Evolutionary conservation across 92 coral and sea anemone species (phyloP), one percentile per base, ranked within the genome.

Genomic region (Pocillopora grandis): DNA sequence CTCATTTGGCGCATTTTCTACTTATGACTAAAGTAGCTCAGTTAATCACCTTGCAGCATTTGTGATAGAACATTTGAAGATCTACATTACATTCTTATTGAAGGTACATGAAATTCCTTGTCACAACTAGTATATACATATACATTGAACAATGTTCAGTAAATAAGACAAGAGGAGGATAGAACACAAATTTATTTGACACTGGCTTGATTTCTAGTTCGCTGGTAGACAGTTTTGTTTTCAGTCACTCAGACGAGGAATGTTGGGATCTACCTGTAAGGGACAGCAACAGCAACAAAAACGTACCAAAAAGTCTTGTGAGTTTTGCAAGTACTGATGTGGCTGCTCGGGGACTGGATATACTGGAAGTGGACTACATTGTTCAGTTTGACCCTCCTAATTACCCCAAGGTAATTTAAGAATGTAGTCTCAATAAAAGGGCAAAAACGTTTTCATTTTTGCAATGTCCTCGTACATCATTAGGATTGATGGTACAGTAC

Each of bases 241-340:
- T 94, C 99, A 48, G 99, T 98, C 62, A 96, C 99, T 56, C 97
- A 92, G 74, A 96, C 99, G 2, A 85, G 94, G 55, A 96, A 96
- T 72, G 98, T 96, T 42, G 99, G 94, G 91, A 98, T 37, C 4
- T 37, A 7, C 13, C 56, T 68, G 58, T 1, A 56, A 96, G 98
- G 98, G 98, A 14, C 92, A 92, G 79, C 98, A 96, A 84, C 94
- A 96, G 78, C 98, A 96, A 57, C 96, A 96, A 80, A 96, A 94
- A 19, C 95, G 98, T 33, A 96, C 98, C 8, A 92, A 96, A 7
- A 94, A 98, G 33, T 96, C 94, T 83, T 96, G 94, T 75, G 98
- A 96, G 71, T 96, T 96, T 84, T 88, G 91, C 82, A 91, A 90
- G 98, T 57, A 96, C 98, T 27, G 98, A 96, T 80, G 98, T 96